phyloP scores from a whole-genome alignment of 2,888 invertebrate genomes.

The Temnothorax ravouxi region DNA sequence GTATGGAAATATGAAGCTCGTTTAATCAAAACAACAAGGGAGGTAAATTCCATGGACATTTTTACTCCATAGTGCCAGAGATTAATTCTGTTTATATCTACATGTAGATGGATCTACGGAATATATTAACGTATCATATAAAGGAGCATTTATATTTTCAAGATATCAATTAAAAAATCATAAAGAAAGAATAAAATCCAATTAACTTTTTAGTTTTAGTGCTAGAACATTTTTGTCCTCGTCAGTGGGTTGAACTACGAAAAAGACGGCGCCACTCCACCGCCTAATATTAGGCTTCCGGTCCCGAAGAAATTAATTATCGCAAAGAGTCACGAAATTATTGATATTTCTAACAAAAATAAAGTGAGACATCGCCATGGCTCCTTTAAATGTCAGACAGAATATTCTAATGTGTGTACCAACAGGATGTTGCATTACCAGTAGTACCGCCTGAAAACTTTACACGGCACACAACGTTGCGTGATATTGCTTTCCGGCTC shows the following conservation, averaged over 20 bases:
- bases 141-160: not conserved
- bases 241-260: too few species aligned
- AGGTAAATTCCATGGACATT: slow-evolving; percentile 37
- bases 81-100: slow-evolving; percentile 37
- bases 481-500: slow-evolving; percentile 24
- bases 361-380: not conserved
- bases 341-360: not conserved
- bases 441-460: slow-evolving; percentile 10
- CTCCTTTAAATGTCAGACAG: slow-evolving; percentile 6
- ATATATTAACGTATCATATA: slow-evolving; percentile 3
- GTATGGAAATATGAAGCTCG: slow-evolving; percentile 46
- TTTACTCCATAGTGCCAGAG: slow-evolving; percentile 29
- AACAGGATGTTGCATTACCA: not conserved
- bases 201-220: too few species aligned
- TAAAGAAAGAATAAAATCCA: not conserved
- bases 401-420: slow-evolving; percentile 9
- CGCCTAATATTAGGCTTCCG: too few species aligned
- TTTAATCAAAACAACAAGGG: slow-evolving; percentile 51
- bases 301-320: not conserved
- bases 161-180: not conserved
- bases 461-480: slow-evolving; percentile 14
- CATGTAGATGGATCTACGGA: slow-evolving; percentile 9
- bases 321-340: too few species aligned
- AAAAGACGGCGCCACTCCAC: too few species aligned
- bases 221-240: too few species aligned